Evolutionary conservation across 2,797 vertebrate species (phyloP), one percentile per base, ranked within the genome.

Genomic region (Euthynnus affinis): DNA sequence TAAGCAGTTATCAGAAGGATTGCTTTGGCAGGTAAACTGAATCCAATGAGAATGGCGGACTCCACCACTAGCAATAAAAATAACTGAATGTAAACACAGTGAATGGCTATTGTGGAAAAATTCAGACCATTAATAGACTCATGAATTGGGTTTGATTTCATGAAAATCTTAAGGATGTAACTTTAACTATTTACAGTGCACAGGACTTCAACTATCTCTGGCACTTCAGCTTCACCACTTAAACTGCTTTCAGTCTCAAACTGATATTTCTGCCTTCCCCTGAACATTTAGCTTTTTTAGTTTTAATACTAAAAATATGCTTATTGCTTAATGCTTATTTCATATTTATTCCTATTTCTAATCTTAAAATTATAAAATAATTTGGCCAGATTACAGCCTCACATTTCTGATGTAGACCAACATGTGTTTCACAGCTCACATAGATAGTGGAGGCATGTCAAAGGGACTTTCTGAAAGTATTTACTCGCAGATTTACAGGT

Each of bases 401-500:
- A 46, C 0, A 29, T 51, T 42, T 64, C 13, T 44, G 14, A 13
- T 62, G 23, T 37, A 27, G 27, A 2, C 20, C 18, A 48, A 37
- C 58, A 49, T 58, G 58, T 71, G 56, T 81, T 61, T 61, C 44
- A 65, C 34, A 58, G 68, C 68, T 79, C 44, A 18, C 62, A 44
- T 13, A 69, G 74, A 71, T 67, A 75, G 72, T 25, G 64, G 52
- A 70, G 67, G 52, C 22, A 32, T 49, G 62, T 86, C 34, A 20
- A 61, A 40, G 58, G 27, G 73, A 57, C 55, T 85, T 70, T 73
- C 59, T 80, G 46, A 73, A 87, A 76, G 76, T 81, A 89, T 91
- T 90, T 90, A 89, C 82, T 53, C 78, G 79, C 58, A 81, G 67
- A 81, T 88, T 92, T 88, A 89, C 65, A 66, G 58, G 72, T 80